These are phyloP conservation scores for Drosophila pseudotakahashii DNA, from an alignment of 2,888 invertebrate species.

Conservation along the genomic window DNA sequence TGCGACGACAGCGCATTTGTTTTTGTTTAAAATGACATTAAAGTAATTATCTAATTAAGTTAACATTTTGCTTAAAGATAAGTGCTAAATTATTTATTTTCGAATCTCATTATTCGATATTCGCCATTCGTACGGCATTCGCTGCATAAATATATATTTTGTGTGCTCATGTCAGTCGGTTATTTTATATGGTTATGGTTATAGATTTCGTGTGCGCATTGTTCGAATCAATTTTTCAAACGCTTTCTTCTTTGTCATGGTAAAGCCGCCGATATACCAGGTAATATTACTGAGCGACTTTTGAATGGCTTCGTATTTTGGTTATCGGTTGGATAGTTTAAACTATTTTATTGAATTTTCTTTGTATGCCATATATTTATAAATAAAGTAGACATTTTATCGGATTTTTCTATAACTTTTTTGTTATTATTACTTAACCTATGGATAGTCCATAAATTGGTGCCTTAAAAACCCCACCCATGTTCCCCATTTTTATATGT, in stretches of 20 bases:
- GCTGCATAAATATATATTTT: constrained; percentile 12
- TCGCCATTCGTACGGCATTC: constrained; percentile 16
- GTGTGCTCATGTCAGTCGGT: constrained; percentile 35
- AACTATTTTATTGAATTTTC: neutral
- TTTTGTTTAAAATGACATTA: constrained; percentile 71
- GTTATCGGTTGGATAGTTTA: neutral
- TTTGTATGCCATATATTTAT: too few species aligned
- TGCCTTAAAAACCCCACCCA: too few species aligned
- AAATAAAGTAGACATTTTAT: neutral
- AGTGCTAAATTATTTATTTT: constrained; percentile 73
- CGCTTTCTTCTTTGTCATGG: constrained; percentile 33
- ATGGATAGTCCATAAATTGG: neutral
- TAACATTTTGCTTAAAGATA: constrained; percentile 79
- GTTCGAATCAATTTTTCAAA: constrained; percentile 41
- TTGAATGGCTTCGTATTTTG: constrained; percentile 20
- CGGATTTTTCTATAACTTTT: neutral
- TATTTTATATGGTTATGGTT: constrained; percentile 37
- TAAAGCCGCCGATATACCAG: constrained; percentile 5
- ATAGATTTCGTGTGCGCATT: constrained; percentile 41
- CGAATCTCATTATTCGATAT: constrained; percentile 47
- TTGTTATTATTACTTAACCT: neutral
- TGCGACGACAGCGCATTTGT: constrained; percentile 55
- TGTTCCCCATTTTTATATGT: neutral
- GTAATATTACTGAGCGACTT: neutral
- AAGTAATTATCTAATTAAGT: constrained; percentile 81